Evolutionary conservation across 2,113 vertebrate genomes (phyloP).

Genomic region (Cygnus atratus): DNA sequence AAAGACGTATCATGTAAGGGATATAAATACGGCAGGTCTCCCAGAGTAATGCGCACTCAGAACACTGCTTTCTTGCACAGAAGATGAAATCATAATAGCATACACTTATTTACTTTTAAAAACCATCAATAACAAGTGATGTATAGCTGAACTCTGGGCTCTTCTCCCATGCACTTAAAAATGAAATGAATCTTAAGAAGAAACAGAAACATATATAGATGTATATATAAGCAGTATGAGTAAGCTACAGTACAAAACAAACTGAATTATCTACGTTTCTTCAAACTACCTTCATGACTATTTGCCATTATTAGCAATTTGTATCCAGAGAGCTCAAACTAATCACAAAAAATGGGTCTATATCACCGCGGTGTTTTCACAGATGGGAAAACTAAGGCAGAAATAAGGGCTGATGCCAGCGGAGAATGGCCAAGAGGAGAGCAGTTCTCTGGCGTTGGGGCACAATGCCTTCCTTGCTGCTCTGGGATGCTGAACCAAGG

Average conservation of each 20-base stretch:
- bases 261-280: background rate
- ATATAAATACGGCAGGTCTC: background rate
- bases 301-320: background rate
- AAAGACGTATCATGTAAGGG: background rate
- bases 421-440: background rate
- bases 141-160: background rate
- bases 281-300: background rate
- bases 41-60: background rate
- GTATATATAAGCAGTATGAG: background rate
- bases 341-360: background rate
- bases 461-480: background rate
- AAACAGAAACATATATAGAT: background rate
- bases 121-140: background rate
- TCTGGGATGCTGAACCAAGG: background rate
- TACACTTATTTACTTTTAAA: constrained; percentile 12
- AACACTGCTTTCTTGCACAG: background rate
- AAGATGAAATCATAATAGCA: constrained; percentile 12
- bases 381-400: background rate
- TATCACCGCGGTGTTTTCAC: too few relatives aligned
- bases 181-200: background rate
- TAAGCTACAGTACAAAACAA: background rate
- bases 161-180: background rate
- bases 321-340: background rate
- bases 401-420: background rate
- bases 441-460: background rate